A percentile compares a stretch with the other conserved stretches of the same genome.
phyloP scores from a whole-genome alignment of 2,797 vertebrate species.

The Anableps anableps region DNA sequence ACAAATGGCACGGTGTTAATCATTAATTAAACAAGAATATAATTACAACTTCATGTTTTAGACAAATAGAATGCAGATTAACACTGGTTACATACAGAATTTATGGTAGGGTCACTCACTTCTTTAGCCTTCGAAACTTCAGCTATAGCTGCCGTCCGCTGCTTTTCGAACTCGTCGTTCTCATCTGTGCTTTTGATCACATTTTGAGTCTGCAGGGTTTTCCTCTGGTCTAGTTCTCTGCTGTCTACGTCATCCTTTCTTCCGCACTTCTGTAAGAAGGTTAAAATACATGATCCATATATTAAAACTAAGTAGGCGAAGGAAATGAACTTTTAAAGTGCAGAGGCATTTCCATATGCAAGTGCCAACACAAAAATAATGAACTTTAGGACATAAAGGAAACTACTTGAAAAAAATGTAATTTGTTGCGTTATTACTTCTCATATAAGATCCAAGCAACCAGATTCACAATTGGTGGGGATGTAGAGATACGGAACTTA shows the following conservation, averaged over 20 bases:
- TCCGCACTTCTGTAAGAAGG: constrained; percentile 84
- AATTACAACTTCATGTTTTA: background rate
- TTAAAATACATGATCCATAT: constrained; percentile 7
- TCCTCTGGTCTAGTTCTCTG: constrained; percentile 92
- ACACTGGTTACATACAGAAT: background rate
- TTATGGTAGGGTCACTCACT: constrained; percentile 72
- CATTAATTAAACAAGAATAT: background rate
- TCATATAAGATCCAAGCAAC: background rate
- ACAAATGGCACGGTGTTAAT: background rate
- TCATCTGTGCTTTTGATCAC: constrained; percentile 84
- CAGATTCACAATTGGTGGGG: background rate
- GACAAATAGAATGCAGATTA: background rate
- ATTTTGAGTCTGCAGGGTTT: constrained; percentile 88
- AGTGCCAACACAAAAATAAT: background rate
- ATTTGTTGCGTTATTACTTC: background rate
- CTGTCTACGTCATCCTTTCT: constrained; percentile 89
- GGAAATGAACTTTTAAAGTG: background rate
- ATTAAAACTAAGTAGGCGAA: background rate
- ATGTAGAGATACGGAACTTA: background rate
- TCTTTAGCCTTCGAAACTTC: constrained; percentile 98
- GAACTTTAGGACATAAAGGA: background rate
- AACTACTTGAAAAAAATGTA: background rate
- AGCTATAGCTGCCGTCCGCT: constrained; percentile 94
- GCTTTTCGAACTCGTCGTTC: constrained; percentile 98
- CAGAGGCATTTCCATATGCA: background rate